Conservation (phyloP, 2,797 vertebrate species). For the Alauda arvensis region DNA sequence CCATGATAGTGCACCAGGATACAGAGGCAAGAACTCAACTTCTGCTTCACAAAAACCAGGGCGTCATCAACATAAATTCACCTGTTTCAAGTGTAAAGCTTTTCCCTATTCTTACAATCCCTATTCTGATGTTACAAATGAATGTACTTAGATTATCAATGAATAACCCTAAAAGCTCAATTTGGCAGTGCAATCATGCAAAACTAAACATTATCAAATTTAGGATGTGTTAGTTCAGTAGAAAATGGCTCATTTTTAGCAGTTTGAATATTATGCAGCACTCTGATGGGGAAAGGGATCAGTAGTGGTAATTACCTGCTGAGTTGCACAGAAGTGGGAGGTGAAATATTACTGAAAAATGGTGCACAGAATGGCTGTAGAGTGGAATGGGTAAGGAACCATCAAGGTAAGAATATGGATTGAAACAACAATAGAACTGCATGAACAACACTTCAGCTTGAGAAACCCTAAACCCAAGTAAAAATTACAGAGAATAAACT, state of each 20-base stretch:
- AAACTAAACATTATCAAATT: background rate
- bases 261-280: background rate
- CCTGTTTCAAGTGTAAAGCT: background rate
- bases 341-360: background rate
- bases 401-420: background rate
- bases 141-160: background rate
- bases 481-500: background rate
- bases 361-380: background rate
- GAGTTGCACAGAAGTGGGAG: background rate
- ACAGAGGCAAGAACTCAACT: background rate
- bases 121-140: background rate
- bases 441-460: background rate
- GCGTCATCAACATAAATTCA: background rate
- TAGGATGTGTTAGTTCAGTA: background rate
- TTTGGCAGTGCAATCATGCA: background rate
- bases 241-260: background rate
- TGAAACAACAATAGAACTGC: background rate
- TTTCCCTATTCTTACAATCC: background rate
- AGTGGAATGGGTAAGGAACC: background rate
- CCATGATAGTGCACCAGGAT: background rate
- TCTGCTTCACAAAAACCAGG: background rate
- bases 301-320: background rate
- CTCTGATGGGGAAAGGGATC: background rate
- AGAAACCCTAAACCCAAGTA: background rate
- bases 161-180: background rate